These are phyloP conservation scores for Vulpes lagopus DNA, from an alignment of 2,113 vertebrate species.

Conservation along the genomic window DNA sequence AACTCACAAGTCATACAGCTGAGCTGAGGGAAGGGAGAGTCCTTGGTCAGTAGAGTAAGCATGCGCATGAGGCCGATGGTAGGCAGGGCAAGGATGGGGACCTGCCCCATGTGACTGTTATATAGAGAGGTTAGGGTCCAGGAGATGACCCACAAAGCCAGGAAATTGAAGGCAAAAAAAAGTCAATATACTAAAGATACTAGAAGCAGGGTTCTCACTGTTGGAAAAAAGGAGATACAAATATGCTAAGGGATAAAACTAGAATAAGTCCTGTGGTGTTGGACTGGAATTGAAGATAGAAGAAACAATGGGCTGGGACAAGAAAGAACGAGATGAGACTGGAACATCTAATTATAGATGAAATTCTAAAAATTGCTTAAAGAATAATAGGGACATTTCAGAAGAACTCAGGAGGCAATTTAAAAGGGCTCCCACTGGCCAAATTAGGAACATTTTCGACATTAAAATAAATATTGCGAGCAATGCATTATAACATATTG, in stretches of 20 bases:
- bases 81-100: background rate
- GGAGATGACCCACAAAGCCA: background rate
- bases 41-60: background rate
- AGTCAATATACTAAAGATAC: background rate
- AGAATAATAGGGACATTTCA: background rate
- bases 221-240: background rate
- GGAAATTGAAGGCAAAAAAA: background rate
- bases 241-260: background rate
- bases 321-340: background rate
- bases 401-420: background rate
- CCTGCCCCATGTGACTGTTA: background rate
- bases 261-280: background rate
- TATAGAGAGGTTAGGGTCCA: background rate
- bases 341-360: background rate
- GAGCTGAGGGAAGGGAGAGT: background rate
- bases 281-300: background rate
- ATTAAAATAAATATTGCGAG: constrained; percentile 12
- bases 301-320: background rate
- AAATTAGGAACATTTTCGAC: background rate
- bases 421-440: background rate
- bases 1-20: background rate
- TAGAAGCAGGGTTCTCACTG: background rate
- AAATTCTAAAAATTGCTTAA: background rate
- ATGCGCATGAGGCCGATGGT: background rate
- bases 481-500: background rate